A percentile compares a stretch with the other conserved stretches of the same genome.
Evolutionary conservation across 2,113 vertebrate species (phyloP).

Genomic region (Syrmaticus mikado): DNA sequence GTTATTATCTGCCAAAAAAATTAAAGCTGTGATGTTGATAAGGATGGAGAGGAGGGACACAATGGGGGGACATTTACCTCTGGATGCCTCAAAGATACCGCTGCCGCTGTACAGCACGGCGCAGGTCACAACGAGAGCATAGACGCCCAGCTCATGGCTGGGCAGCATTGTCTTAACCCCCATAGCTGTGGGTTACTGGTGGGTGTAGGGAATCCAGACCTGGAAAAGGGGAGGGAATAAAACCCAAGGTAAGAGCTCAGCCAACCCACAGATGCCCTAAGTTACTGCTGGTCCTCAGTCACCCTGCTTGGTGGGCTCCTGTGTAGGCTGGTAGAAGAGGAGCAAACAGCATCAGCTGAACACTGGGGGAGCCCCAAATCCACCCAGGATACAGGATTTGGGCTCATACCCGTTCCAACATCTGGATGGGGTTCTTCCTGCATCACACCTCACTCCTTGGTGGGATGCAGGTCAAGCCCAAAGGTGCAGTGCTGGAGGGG

Average conservation of each 20-base stretch:
- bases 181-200: constrained; percentile 76
- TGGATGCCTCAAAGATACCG: constrained; percentile 90
- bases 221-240: not conserved
- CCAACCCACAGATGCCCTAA: rapidly evolving
- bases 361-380: not conserved
- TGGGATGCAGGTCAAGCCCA: rapidly evolving
- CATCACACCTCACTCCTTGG: too few relatives aligned
- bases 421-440: too few relatives aligned
- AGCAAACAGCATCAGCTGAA: not conserved
- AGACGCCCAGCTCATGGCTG: constrained; percentile 88
- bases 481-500: rapidly evolving
- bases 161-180: constrained; percentile 89
- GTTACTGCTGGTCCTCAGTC: not conserved
- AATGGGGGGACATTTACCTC: constrained; percentile 76
- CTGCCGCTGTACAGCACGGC: constrained; percentile 87
- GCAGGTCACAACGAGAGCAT: constrained; percentile 84
- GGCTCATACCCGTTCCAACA: rapidly evolving
- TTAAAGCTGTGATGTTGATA: not conserved
- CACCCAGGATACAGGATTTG: not conserved
- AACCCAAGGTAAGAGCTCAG: rapidly evolving
- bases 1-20: not conserved
- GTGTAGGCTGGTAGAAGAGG: not conserved
- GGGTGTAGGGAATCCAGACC: rapidly evolving
- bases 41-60: too few relatives aligned
- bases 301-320: not conserved